phyloP scores from a whole-genome alignment of 2,797 vertebrate species.

The Menidia menidia region DNA sequence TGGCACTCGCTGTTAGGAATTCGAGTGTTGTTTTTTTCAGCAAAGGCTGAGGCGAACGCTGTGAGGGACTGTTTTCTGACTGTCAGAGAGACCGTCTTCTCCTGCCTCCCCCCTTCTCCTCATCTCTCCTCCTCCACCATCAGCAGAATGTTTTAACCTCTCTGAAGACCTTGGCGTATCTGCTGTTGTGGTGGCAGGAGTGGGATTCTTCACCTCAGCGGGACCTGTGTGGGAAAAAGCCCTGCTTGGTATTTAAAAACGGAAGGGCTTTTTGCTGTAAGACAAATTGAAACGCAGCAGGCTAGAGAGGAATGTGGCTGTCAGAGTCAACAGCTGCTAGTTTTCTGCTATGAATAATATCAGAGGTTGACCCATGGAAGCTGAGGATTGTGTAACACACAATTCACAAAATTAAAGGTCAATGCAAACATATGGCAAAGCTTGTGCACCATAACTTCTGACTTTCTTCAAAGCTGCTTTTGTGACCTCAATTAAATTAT shows the following conservation, averaged over 20 bases:
- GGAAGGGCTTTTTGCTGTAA: conserved; percentile 81
- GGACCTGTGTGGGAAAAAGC: conserved; percentile 82
- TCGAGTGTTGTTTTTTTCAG: conserved; percentile 75
- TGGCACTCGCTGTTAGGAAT: conserved; percentile 79
- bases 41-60: conserved; percentile 74
- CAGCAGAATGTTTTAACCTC: conserved; percentile 82
- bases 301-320: conserved; percentile 79
- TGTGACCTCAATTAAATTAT: conserved; percentile 85
- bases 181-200: conserved; percentile 79
- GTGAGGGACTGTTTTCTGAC: conserved; percentile 81
- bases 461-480: conserved; percentile 79
- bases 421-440: conserved; percentile 78
- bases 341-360: conserved; percentile 81
- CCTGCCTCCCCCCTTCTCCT: conserved; percentile 57
- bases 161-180: conserved; percentile 74
- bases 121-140: conserved; percentile 78
- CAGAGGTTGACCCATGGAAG: conserved; percentile 76
- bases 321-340: conserved; percentile 79
- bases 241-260: conserved; percentile 81
- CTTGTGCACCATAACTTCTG: conserved; percentile 72
- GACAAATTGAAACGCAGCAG: conserved; percentile 82
- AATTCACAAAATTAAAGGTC: conserved; percentile 81
- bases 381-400: conserved; percentile 77
- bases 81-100: conserved; percentile 75
- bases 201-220: conserved; percentile 78